A percentile compares a stretch with the other conserved stretches of the same genome.
Conservation (phyloP, 2,113 vertebrate species). For the Corynorhinus townsendii region DNA sequence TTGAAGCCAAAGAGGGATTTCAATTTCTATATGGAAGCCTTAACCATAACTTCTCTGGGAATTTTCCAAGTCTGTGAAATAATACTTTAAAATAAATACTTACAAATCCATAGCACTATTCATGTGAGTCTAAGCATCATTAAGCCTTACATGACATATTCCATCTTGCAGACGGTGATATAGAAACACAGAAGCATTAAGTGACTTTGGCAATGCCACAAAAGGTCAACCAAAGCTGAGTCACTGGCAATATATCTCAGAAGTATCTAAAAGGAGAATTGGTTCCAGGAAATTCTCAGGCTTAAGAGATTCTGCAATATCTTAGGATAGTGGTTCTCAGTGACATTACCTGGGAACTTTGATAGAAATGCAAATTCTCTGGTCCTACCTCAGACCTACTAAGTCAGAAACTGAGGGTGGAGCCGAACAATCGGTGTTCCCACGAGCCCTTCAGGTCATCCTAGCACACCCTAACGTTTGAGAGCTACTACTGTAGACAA, state of each 20-base stretch:
- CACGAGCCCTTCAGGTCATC: background rate
- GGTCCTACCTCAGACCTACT: background rate
- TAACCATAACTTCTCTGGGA: slow-evolving; percentile 56
- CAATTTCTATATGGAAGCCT: slow-evolving; percentile 45
- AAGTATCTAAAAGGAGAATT: slow-evolving; percentile 42
- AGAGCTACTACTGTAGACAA: background rate
- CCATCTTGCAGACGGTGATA: slow-evolving; percentile 56
- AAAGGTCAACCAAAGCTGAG: slow-evolving; percentile 47
- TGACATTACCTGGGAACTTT: background rate
- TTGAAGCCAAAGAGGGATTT: slow-evolving; percentile 57
- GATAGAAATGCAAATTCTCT: background rate
- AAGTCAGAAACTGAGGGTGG: background rate
- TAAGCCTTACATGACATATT: slow-evolving; percentile 53
- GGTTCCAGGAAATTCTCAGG: background rate
- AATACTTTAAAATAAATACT: slow-evolving; percentile 68
- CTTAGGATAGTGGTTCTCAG: background rate
- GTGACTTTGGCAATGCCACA: slow-evolving; percentile 17
- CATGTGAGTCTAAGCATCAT: slow-evolving; percentile 60
- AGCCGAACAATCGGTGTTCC: background rate
- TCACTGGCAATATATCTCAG: slow-evolving; percentile 4
- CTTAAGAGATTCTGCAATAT: slow-evolving; percentile 27
- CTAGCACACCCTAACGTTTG: background rate
- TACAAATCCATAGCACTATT: slow-evolving; percentile 66
- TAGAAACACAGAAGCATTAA: slow-evolving; percentile 55
- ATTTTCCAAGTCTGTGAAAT: slow-evolving; percentile 65